phyloP scores from a whole-genome alignment of 2,888 invertebrate genomes.

The Zonitis immaculata region DNA sequence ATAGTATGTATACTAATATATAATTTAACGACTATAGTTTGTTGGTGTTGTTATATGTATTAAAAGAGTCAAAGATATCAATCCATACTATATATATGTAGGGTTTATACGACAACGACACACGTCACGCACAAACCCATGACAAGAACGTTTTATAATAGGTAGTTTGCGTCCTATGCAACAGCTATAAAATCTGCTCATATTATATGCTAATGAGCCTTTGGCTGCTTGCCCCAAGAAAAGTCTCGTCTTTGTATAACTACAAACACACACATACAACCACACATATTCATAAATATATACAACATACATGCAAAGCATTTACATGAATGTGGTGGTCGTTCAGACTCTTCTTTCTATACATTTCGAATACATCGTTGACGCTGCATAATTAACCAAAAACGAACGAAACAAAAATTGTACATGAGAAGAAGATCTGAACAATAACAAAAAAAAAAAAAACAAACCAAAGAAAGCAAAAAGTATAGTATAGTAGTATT shows the following conservation, averaged over 20 bases:
- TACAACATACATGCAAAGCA: neutral
- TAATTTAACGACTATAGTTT: neutral
- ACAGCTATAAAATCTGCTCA: slow-evolving; percentile 25
- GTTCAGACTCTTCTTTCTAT: neutral
- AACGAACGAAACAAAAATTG: slow-evolving; percentile 13
- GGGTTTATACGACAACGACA: slow-evolving; percentile 14
- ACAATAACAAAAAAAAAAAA: neutral
- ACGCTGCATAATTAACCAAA: slow-evolving; percentile 27
- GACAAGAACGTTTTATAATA: slow-evolving; percentile 22
- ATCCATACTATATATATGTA: neutral
- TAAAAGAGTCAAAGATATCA: neutral
- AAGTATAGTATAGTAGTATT: neutral
- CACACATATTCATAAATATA: neutral
- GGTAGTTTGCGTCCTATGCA: slow-evolving; percentile 16
- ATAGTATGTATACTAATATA: too few species aligned
- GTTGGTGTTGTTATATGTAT: neutral
- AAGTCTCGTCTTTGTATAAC: slow-evolving; percentile 2
- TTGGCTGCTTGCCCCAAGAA: slow-evolving; percentile 19
- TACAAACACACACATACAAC: neutral
- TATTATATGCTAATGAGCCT: slow-evolving; percentile 27
- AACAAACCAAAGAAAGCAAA: neutral
- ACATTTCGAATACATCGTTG: slow-evolving; percentile 17
- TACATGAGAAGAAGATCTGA: neutral
- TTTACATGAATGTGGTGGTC: slow-evolving; percentile 1
- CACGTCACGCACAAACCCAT: slow-evolving; percentile 23